Evolutionary conservation across 2,113 vertebrate genomes (phyloP), one percentile per base, ranked within the genome.

Genomic region (Percopsis transmontana): DNA sequence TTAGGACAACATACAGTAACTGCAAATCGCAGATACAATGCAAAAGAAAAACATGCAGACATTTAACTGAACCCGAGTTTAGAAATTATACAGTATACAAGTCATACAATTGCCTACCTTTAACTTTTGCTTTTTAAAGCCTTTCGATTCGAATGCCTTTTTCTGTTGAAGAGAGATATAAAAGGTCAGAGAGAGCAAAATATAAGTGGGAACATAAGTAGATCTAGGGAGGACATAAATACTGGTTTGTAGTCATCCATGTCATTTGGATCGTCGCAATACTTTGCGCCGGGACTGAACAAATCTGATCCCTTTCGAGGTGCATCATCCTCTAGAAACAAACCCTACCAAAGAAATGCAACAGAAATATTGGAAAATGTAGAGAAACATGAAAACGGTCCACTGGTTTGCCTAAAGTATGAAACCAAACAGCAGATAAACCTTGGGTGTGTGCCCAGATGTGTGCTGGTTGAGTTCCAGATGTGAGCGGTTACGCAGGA

Each of bases 141-240:
- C 59, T 78, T 84, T 88, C 2, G 59, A 20, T 68, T 88, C 91
- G 1, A 50, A 70, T 0, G n/a, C 1, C 58, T 88, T 91, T 40
- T 81, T 83, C 85, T 89, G 61, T 19, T 27, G 20, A 21, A 2
- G 18, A 18, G 13, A 39, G 61, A 58, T 1, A 45, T 8, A 33
- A 21, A 40, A 39, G 2, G 15, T 48, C 48, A 45, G 2, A 58
- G 3, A 44, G 7, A 8, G 0, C 2, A 6, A 5, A 9, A 21
- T 45, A 15, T 10, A 50, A 40, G 2, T 11, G 11, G 0, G 0
- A 50, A n/a, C 61, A n/a, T 13, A 9, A 16, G 15, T 33, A 2
- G 53, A 58, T 2, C 2, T 8, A 0, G 9, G 21, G 23, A 12
- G 14, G 40, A 8, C 2, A 10, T 2, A 1, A 21, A 51, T 73